Conservation (phyloP, 1,140 invertebrate genomes). For the Tetragonula clypearis region DNA sequence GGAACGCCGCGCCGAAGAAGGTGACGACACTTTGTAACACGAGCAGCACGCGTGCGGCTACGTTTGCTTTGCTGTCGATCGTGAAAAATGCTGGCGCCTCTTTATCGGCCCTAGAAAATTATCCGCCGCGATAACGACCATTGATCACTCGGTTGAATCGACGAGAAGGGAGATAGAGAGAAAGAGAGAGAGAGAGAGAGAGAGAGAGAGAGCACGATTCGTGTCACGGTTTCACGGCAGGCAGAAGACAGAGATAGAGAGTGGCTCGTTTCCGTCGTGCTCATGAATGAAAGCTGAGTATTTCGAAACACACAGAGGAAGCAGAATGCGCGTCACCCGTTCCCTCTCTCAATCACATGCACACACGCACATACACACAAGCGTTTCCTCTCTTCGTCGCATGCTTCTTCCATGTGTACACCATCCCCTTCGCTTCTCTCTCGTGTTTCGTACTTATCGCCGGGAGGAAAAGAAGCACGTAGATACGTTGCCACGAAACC, state of each 20-base stretch:
- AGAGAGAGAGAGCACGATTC: neutral
- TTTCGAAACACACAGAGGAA: constrained; percentile 60
- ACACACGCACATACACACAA: too few species aligned
- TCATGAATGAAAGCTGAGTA: constrained; percentile 66
- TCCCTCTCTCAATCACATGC: neutral
- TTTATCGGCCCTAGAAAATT: constrained; percentile 57
- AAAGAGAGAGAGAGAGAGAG: neutral
- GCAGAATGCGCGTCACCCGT: constrained; percentile 46
- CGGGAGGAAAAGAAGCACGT: constrained; percentile 31
- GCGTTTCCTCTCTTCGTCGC: neutral
- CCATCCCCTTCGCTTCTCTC: neutral
- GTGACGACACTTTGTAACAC: constrained; percentile 17
- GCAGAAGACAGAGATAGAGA: constrained; percentile 12
- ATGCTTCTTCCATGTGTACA: too few species aligned
- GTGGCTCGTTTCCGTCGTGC: constrained; percentile 46
- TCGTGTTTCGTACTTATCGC: constrained; percentile 40
- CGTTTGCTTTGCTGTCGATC: constrained; percentile 44
- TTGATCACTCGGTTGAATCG: constrained; percentile 59
- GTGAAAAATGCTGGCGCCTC: constrained; percentile 53
- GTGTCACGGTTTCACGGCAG: neutral
- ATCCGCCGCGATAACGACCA: constrained; percentile 59
- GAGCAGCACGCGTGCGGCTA: constrained; percentile 18
- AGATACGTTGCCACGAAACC: constrained; percentile 10
- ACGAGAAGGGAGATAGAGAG: constrained; percentile 4
- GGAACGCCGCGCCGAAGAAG: neutral